A percentile compares a stretch with the other conserved stretches of the same genome.
These are phyloP conservation scores for Coregonus clupeaformis DNA, from an alignment of 2,113 vertebrate genomes.

Conservation along the genomic window DNA sequence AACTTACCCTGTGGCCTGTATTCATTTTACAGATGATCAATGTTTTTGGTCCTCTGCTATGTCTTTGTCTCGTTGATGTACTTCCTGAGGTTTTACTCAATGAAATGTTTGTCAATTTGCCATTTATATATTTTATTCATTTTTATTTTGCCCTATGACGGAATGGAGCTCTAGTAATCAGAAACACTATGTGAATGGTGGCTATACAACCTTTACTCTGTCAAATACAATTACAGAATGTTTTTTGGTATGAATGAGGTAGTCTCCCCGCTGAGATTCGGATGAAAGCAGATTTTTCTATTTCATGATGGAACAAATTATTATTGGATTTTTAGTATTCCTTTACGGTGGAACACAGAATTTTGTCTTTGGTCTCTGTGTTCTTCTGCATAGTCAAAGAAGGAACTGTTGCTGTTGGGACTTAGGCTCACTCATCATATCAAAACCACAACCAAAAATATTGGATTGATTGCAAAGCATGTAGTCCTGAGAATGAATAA, in stretches of 20 bases:
- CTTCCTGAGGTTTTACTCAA: slow-evolving; percentile 8
- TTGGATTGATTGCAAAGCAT: slow-evolving; percentile 12
- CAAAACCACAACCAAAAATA: neutral
- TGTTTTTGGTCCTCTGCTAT: neutral
- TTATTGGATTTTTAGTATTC: too few species aligned
- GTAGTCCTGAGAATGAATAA: slow-evolving; percentile 12
- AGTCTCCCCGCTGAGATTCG: neutral
- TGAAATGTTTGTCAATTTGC: slow-evolving; percentile 17
- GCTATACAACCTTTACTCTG: neutral
- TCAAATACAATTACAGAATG: neutral
- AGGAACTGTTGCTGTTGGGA: too few species aligned
- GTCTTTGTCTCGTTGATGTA: slow-evolving; percentile 14
- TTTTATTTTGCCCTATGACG: neutral
- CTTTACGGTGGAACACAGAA: too few species aligned
- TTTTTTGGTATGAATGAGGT: neutral
- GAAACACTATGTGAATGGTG: neutral
- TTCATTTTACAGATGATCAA: neutral
- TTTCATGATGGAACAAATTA: neutral
- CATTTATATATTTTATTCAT: neutral
- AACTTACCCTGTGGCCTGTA: neutral
- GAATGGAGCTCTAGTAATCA: neutral
- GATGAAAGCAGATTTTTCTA: too few species aligned
- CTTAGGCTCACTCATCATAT: too few species aligned
- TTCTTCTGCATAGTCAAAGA: too few species aligned
- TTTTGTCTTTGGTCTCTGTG: too few species aligned